Base-by-base conservation (phyloP, 1,140 invertebrate species). In the Hirudo medicinalis region DNA sequence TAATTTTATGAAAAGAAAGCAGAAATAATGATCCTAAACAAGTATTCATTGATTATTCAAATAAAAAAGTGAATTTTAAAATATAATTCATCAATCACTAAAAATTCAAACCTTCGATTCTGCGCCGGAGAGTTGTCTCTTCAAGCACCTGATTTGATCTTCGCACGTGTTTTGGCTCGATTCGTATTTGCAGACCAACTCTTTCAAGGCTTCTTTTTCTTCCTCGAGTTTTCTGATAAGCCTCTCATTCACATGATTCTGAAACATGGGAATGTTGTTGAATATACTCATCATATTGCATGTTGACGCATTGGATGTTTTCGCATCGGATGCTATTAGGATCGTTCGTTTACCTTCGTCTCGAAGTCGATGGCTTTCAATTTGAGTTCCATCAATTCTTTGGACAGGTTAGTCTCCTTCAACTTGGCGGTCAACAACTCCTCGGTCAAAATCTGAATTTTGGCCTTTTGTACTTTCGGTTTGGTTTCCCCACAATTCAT, bases 291-390 rank as follows among this genome's bases (percentile, higher is more conserved):
- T 6, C 32, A 36, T 6, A 6, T 36, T 6, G 32, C 2, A 36
- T 36, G 6, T 36, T 6, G 6, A 3, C 32, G 32, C 32, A 36
- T 3, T 6, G 32, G 32, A 36, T 6, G 32, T 2, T 36, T 3
- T 36, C 32, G 6, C 32, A 6, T 36, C 32, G 32, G 32, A 36
- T 36, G 32, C 2, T 36, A 36, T 36, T 36, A 36, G 32, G 32
- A 49, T 15, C 43, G 15, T 49, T 49, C 15, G 11, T 19, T 25
- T 19, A 73, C 69, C 29, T 74, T 55, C n/a, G 94, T 96, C 80
- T 98, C 94, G 20, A 97, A 85, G 82, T 98, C 94, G 94, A 98
- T 98, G 0, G 94, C 89, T 83, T 94, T 97, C 11, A 97, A 87
- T 77, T 94, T 88, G 63, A 94, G 85, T 79, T 96, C 93, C 80